These are phyloP conservation scores for Leptopilina syphax DNA, from an alignment of 2,888 invertebrate species.

Conservation along the genomic window DNA sequence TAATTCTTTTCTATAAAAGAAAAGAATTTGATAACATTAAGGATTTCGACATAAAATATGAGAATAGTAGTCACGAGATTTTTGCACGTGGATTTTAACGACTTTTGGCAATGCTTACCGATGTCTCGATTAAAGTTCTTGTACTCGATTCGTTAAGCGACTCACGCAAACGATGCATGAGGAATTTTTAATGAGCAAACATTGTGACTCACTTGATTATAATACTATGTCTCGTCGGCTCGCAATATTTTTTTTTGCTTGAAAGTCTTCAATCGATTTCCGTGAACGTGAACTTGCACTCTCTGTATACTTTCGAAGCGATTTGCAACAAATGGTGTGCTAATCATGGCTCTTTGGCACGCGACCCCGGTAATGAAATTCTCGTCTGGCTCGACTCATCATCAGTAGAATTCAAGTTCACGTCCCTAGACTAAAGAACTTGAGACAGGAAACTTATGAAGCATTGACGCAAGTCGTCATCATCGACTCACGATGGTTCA, in stretches of 20 bases:
- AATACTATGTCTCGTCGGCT: background rate
- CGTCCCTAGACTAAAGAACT: slow-evolving; percentile 21
- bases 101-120: slow-evolving; percentile 14
- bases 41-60: background rate
- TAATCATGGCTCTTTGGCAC: slow-evolving; percentile 61
- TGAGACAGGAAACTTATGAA: background rate
- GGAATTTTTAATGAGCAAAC: slow-evolving; percentile 3
- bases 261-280: slow-evolving; percentile 3
- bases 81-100: background rate
- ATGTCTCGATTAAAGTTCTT: background rate
- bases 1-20: background rate
- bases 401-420: slow-evolving; percentile 51
- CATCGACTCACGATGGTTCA: background rate
- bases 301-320: background rate
- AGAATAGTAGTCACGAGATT: slow-evolving; percentile 2
- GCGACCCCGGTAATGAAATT: slow-evolving; percentile 63
- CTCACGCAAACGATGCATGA: background rate
- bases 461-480: background rate
- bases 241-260: background rate
- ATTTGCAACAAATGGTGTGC: slow-evolving; percentile 51
- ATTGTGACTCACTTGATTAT: background rate
- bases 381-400: slow-evolving; percentile 47
- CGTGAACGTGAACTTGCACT: background rate
- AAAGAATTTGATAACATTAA: background rate
- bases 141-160: background rate